A percentile compares a stretch with the other conserved stretches of the same genome.
These are phyloP conservation scores for Argyresthia albistria DNA, from an alignment of 2,888 invertebrate genomes.

Conservation along the genomic window DNA sequence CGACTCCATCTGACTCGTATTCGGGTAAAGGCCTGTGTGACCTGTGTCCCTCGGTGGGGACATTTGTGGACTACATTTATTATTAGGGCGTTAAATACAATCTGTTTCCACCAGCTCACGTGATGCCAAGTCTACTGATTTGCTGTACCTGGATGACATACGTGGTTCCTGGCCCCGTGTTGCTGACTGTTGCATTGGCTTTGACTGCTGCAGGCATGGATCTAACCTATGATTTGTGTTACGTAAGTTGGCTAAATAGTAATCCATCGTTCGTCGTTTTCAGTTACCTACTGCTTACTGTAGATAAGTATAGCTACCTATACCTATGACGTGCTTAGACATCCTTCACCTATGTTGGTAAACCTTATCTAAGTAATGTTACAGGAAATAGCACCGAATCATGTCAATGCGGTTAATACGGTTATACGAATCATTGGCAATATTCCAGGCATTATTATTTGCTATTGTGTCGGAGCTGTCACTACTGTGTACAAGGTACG, in stretches of 20 bases:
- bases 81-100: too few species aligned
- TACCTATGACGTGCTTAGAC: too few species aligned
- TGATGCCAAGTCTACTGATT: constrained; percentile 61
- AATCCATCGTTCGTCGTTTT: too few species aligned
- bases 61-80: too few species aligned
- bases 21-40: too few species aligned
- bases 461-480: constrained; percentile 76
- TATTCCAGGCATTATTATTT: constrained; percentile 80
- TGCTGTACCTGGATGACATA: constrained; percentile 34
- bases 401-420: constrained; percentile 80
- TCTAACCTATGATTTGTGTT: constrained; percentile 72
- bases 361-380: too few species aligned
- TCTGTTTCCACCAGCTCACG: constrained; percentile 48
- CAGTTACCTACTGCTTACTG: too few species aligned
- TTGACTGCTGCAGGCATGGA: constrained; percentile 76
- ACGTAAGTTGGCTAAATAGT: constrained; percentile 35
- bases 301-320: too few species aligned
- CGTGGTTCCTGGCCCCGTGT: constrained; percentile 41
- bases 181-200: constrained; percentile 48
- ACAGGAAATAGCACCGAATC: constrained; percentile 82
- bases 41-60: too few species aligned
- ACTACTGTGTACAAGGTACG: constrained; percentile 59
- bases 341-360: too few species aligned
- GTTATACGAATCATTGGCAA: constrained; percentile 82
- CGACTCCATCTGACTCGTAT: too few species aligned